phyloP scores from a whole-genome alignment of 2,797 vertebrate species.

The Percopsis omiscomaycus region DNA sequence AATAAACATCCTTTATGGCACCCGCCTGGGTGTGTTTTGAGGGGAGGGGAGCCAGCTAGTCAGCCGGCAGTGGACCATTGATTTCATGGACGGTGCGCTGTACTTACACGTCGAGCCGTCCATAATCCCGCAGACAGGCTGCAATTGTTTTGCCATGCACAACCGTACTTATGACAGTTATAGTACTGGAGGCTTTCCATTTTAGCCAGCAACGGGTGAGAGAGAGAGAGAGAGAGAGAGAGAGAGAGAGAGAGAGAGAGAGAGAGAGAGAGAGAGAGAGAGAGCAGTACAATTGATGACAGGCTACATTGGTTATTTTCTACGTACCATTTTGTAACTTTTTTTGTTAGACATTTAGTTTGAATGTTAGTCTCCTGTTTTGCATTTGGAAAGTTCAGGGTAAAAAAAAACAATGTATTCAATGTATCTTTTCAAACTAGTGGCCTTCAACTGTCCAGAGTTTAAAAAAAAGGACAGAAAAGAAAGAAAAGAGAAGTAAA shows the following conservation, averaged over 20 bases:
- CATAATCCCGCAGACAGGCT: conserved; percentile 55
- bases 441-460: neutral
- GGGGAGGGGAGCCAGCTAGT: conserved; percentile 45
- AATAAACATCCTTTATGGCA: conserved; percentile 76
- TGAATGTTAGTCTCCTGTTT: conserved; percentile 14
- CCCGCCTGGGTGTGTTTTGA: conserved; percentile 60
- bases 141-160: conserved; percentile 63
- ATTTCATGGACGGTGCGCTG: conserved; percentile 60
- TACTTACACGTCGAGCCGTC: conserved; percentile 59
- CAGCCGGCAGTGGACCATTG: conserved; percentile 62
- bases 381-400: conserved; percentile 18
- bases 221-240: conserved; percentile 6
- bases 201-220: conserved; percentile 27
- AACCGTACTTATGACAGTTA: conserved; percentile 56
- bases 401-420: conserved; percentile 20
- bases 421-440: too few relatives aligned
- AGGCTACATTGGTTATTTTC: neutral
- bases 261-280: conserved; percentile 19
- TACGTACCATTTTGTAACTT: conserved; percentile 1
- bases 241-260: conserved; percentile 20
- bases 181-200: conserved; percentile 35
- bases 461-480: too few relatives aligned
- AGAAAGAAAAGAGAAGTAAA: conserved; percentile 5
- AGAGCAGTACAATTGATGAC: conserved; percentile 28
- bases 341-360: neutral